Conservation (phyloP, 35 echinoderm and acorn worm genomes). For the Antedon bifida region DNA sequence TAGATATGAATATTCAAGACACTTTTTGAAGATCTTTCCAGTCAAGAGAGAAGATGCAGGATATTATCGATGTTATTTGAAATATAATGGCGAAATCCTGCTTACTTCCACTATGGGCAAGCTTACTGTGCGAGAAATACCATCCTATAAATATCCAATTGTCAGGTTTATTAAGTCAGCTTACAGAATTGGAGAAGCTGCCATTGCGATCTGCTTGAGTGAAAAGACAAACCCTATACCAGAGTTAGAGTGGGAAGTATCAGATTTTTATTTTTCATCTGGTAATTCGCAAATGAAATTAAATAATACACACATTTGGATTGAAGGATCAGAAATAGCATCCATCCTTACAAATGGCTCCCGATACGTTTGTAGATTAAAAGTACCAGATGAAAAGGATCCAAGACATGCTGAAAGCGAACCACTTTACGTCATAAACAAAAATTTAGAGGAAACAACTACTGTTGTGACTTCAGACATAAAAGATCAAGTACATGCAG, state of each 20-base stretch:
- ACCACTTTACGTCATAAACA: too few species aligned
- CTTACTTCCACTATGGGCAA: background rate
- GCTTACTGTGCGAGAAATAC: background rate
- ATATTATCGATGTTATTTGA: background rate
- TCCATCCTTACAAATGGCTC: background rate
- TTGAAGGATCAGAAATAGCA: background rate
- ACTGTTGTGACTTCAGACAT: too few species aligned
- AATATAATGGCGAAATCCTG: background rate
- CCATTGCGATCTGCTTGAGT: background rate
- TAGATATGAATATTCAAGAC: background rate
- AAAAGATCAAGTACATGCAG: too few species aligned
- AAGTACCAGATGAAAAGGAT: background rate
- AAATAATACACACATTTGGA: background rate
- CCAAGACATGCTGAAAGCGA: background rate
- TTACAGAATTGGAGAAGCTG: background rate
- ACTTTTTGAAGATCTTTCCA: background rate
- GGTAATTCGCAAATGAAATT: too few species aligned
- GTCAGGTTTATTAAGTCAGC: background rate
- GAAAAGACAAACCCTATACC: background rate
- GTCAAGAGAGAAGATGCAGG: background rate
- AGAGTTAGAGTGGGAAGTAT: background rate
- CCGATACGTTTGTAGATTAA: background rate
- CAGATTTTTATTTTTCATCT: background rate
- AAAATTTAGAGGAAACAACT: too few species aligned
- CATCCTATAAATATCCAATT: background rate